Percentiles rank a stretch among this genome's conserved stretches.
These are phyloP conservation scores for Trachelus tabidus DNA, from an alignment of 2,888 invertebrate genomes.

Conservation along the genomic window DNA sequence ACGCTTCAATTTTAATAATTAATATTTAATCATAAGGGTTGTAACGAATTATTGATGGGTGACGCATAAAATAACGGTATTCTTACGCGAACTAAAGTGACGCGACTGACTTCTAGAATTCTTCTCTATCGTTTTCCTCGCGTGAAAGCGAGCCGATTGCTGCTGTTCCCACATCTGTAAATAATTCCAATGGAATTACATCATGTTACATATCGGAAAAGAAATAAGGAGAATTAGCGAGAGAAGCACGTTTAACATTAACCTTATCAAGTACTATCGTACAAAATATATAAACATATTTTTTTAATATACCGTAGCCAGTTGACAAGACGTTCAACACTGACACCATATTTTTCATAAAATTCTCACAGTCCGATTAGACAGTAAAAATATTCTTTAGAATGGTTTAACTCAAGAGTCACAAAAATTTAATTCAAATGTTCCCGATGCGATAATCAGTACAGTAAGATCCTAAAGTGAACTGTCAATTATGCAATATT, in stretches of 20 bases:
- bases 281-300: no score
- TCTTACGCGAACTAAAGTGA: conserved; percentile 24
- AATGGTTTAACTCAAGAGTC: no score
- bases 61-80: conserved; percentile 8
- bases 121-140: conserved; percentile 40
- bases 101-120: conserved; percentile 35
- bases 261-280: no score
- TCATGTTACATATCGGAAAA: no score
- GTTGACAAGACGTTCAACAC: no score
- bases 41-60: conserved; percentile 7
- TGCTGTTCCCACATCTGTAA: conserved; percentile 55
- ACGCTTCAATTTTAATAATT: conserved; percentile 11
- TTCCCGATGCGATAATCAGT: no score
- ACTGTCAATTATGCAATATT: no score
- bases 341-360: neutral
- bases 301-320: no score
- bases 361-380: neutral
- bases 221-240: neutral
- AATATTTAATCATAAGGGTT: conserved; percentile 1
- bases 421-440: no score
- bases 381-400: no score
- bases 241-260: neutral
- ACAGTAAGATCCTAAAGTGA: no score
- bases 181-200: neutral
- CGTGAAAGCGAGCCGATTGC: conserved; percentile 42